Base-by-base conservation (phyloP, 2,113 vertebrate species). In the Petromus typicus region DNA sequence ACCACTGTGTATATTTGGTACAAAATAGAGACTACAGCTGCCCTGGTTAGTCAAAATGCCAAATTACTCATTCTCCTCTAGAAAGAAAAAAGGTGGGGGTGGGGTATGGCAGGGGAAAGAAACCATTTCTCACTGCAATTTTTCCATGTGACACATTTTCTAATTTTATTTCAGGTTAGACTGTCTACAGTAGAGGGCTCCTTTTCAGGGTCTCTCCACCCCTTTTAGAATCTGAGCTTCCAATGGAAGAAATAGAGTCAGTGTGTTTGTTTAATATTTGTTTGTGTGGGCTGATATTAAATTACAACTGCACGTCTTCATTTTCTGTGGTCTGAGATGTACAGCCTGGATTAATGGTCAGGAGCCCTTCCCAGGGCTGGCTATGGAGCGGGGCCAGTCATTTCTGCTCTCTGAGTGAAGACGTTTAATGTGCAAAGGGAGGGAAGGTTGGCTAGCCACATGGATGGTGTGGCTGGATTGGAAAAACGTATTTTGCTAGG, bases 61-160 rank as follows among this genome's bases (percentile, higher is more conserved):
- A 81, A 61, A 93, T 97, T 97, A 97, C 92, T 98, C 94, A 96
- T 40, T 93, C 94, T 95, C 80, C 87, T 89, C 92, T 73, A 82
- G 96, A 95, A 95, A 89, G 89, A 66, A 78, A 94, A 87, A 84
- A 51, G 30, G 54, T 75, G 40, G 30, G 51, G 43, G 69, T 25
- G 20, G 40, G 43, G 71, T 23, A 14, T 16, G 40, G 48, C 48
- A 51, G 34, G 7, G 34, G 5, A n/a, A 48, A 89, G 81, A 71
- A 91, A 66, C 54, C 59, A 43, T 89, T 93, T 94, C 92, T 97
- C 45, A 23, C 78, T 86, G 94, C 51, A 81, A 85, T 97, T 97
- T 98, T 98, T 97, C 97, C 97, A 85, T 91, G 91, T 97, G 96
- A 98, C 97, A 97, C 92, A 87, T 92, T 96, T 97, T 95, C 93